Evolutionary conservation across 92 coral and sea anemone species (phyloP).

Genomic region (Muricea muricata): DNA sequence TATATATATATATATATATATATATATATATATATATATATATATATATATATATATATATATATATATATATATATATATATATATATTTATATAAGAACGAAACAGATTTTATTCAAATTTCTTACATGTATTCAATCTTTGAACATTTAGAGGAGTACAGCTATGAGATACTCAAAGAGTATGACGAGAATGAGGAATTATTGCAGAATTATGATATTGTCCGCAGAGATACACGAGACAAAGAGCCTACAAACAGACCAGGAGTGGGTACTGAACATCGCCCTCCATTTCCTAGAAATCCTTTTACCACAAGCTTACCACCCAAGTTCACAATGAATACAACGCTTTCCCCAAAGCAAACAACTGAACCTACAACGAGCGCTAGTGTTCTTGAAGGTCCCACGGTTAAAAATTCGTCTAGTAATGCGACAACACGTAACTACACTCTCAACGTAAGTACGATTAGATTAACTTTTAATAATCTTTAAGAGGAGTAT

Average conservation of each 20-base stretch:
- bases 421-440: neutral
- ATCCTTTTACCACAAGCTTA: neutral
- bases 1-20: too few relatives aligned
- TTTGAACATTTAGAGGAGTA: neutral
- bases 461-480: neutral
- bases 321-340: neutral
- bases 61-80: too few relatives aligned
- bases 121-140: too few relatives aligned
- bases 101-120: too few relatives aligned
- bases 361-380: neutral
- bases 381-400: neutral
- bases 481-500: too few relatives aligned
- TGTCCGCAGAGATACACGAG: conserved; percentile 4
- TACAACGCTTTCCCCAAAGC: neutral
- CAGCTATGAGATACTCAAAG: neutral
- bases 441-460: neutral
- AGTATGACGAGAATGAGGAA: neutral
- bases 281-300: neutral
- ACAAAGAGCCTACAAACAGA: neutral
- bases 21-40: too few relatives aligned
- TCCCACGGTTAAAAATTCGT: neutral
- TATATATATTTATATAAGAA: too few relatives aligned
- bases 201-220: neutral
- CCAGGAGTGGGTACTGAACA: conserved; percentile 16
- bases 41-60: too few relatives aligned